Base-by-base conservation (phyloP, 1,140 invertebrate genomes). In the Coenobita brevimanus region DNA sequence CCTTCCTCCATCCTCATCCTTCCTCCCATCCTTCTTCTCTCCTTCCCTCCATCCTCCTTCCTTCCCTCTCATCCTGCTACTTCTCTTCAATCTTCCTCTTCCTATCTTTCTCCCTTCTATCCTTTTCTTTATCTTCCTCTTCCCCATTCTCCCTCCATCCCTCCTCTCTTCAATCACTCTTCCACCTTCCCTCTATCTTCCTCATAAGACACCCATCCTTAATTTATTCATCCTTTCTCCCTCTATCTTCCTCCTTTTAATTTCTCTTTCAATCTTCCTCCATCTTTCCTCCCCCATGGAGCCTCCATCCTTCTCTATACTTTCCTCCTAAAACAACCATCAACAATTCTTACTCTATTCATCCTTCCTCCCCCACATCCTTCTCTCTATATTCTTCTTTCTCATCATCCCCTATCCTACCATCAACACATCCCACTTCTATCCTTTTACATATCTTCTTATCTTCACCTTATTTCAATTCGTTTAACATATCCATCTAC, bases 91-190 rank as follows among this genome's bases (percentile, higher is more conserved):
- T 8, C 6, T 38, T 36, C 76, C 17, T 13, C 17, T 13, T 60
- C 30, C 38, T 36, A 27, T 6, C 62, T 60, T 67, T 60, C 36
- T 33, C 46, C 80, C 64, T 36, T 82, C 80, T 67, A 38, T 67
- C 33, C 64, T 60, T 69, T 60, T 69, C 62, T 82, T 36, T 4
- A 1, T 81, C 10, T 38, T 38, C 33, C 33, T 41, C 33, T 21
- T 30, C 38, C 60, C 46, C 80, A 2, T 30, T 3, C n/a, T 13
- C 38, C 3, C 2, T 38, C 62, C 43, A 13, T 30, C 73, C 17
- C 27, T 15, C 24, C 41, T 36, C 79, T 46, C 30, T 38, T 43
- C 36, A 43, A 57, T 62, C 50, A 41, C 46, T 30, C 24, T 62
- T n/a, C 27, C 36, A 13, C 46, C 54, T 36, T 36, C 46, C 46